Evolutionary conservation across 2,113 vertebrate species (phyloP).

Genomic region (Fukomys damarensis): DNA sequence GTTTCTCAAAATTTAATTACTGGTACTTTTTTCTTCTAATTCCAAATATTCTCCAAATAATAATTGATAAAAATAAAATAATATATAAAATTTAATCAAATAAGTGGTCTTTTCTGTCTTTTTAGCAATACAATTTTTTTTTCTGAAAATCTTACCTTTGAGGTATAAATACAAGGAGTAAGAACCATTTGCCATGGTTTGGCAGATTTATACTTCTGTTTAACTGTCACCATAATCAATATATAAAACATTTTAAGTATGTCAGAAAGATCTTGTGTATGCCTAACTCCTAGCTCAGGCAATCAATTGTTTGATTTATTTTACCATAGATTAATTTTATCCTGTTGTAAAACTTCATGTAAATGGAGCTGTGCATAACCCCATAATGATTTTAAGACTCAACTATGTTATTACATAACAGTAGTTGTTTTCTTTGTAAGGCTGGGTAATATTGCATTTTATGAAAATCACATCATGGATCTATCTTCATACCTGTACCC

Average conservation of each 20-base stretch:
- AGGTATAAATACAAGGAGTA: neutral
- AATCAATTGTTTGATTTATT: neutral
- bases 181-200: neutral
- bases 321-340: neutral
- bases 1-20: neutral
- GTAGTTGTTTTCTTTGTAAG: neutral
- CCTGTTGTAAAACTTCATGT: neutral
- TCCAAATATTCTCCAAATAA: neutral
- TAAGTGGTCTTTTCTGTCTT: neutral
- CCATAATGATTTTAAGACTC: neutral
- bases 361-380: neutral
- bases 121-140: neutral
- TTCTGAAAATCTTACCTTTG: neutral
- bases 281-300: neutral
- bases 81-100: neutral
- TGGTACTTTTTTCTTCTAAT: neutral
- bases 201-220: neutral
- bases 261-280: neutral
- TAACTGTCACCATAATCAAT: neutral
- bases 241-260: neutral
- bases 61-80: neutral
- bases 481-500: no score
- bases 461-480: neutral
- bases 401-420: neutral
- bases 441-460: neutral